Base-by-base conservation (phyloP, 2,888 invertebrate species). In the Ariolimax columbianus region DNA sequence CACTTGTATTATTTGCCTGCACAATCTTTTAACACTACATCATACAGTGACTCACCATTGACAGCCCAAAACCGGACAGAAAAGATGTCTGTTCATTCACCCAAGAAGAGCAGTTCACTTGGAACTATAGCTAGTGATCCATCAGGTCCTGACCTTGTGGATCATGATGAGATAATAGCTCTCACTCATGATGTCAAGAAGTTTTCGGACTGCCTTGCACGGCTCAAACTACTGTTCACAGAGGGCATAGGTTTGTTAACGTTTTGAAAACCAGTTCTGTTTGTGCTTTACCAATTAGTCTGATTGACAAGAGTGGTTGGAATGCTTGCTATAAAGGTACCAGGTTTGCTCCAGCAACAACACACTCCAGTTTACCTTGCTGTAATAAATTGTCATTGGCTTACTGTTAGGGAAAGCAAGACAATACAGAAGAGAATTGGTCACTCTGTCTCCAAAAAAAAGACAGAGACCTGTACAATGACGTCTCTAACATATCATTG, bases 181-280 rank as follows among this genome's bases (percentile, higher is more conserved):
- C 93, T 95, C 40, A 95, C 95, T 0, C 94, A 95, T 75, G 94
- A 95, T 90, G 95, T 95, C 80, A 92, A 95, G 78, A 93, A 92
- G 80, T 95, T 95, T 90, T 95, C 95, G 78, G 95, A 95, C 88
- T 94, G 94, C 2, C 92, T 95, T 3, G 94, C 94, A 23, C 94
- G 92, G 86, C 93, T 95, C 23, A 93, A 94, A 87, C 90, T 92
- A 73, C 92, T 94, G 63, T 94, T 95, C 88, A 92, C 91, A 82
- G 93, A 94, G 55, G 92, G 92, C 63, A 91, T 91, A 91, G 94
- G 94, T 94, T 89, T 86, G 70, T 40, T n/a, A n/a, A n/a, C n/a
- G 70, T 38, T 66, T 66, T 4, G 30, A 14, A 19, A 36, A 36
- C 36, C 68, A 68, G 68, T 68, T 17, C 19, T 68, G 36, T 68